Evolutionary conservation across 2,888 invertebrate species (phyloP), one percentile per base, ranked within the genome.

Genomic region (Nemotelus pantherinus): DNA sequence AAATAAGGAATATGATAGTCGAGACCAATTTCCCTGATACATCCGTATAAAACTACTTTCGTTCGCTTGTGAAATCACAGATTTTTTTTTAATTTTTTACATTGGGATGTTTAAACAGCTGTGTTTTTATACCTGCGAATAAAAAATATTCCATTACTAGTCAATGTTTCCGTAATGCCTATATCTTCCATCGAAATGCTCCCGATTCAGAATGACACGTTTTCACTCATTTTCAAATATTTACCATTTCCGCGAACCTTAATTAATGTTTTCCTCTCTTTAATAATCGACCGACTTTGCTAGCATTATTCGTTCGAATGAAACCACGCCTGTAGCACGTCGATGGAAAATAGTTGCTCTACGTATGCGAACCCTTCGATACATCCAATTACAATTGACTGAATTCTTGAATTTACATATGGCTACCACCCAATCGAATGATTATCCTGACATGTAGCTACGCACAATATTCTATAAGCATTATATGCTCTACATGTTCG

Each of bases 351-450:
- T 9, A n/a, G 39, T 5, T 9, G 7, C 41, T 3, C 41, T 41
- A 41, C 63, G 41, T 3, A 43, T 63, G 47, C 47, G 45, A 63
- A 25, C 25, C 63, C 41, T 41, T 63, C 41, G 25, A 43, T 41
- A 43, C 53, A 55, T 70, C 25, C 55, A 53, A 53, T 55, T 70
- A 70, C 6, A 70, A 70, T 53, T 55, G 70, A 55, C 70, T 41
- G 53, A 25, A 6, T 50, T 43, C 55, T 9, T 43, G 70, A 70
- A 43, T 70, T 68, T 53, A 70, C 70, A 55, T 55, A 25, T 25
- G 2, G 39, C 70, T 43, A 25, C 68, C 25, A 10, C 55, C 43
- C 55, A 70, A 70, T 55, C 44, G 53, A 55, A 41, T 53, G 70
- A 55, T 70, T 70, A 70, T 70, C 55, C 70, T 53, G 53, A 25